Percentiles rank a stretch among this genome's conserved stretches.
These are phyloP conservation scores for Trachemys scripta DNA, from an alignment of 2,113 vertebrate species.

Conservation along the genomic window DNA sequence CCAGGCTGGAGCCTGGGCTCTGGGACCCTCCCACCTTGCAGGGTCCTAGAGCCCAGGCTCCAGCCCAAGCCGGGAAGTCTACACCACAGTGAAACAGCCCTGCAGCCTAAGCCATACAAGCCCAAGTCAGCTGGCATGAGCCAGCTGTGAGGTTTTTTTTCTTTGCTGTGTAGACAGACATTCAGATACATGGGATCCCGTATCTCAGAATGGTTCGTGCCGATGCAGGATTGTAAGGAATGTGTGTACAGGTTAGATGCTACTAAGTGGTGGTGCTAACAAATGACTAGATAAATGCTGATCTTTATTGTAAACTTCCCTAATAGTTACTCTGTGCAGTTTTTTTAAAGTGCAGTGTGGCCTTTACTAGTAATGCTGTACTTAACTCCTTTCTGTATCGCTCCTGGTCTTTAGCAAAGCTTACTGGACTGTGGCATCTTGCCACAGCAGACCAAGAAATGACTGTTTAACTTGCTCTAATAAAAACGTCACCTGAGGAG, in stretches of 20 bases:
- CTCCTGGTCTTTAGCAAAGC: neutral
- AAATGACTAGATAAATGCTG: neutral
- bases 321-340: neutral
- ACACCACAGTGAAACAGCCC: neutral
- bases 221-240: neutral
- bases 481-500: neutral
- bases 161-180: neutral
- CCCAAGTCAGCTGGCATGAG: neutral
- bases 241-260: neutral
- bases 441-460: neutral
- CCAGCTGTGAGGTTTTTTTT: neutral
- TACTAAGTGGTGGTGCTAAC: neutral
- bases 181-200: neutral
- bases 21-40: neutral
- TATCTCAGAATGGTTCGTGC: neutral
- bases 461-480: neutral
- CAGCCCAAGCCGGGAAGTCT: neutral
- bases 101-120: neutral
- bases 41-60: neutral
- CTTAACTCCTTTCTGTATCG: neutral
- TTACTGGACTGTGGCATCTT: neutral
- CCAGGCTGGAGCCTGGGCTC: neutral
- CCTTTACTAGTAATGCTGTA: neutral
- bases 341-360: neutral
- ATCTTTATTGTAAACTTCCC: neutral